Base-by-base conservation (phyloP, 2,113 vertebrate genomes). In the Pachypanchax playfairii region DNA sequence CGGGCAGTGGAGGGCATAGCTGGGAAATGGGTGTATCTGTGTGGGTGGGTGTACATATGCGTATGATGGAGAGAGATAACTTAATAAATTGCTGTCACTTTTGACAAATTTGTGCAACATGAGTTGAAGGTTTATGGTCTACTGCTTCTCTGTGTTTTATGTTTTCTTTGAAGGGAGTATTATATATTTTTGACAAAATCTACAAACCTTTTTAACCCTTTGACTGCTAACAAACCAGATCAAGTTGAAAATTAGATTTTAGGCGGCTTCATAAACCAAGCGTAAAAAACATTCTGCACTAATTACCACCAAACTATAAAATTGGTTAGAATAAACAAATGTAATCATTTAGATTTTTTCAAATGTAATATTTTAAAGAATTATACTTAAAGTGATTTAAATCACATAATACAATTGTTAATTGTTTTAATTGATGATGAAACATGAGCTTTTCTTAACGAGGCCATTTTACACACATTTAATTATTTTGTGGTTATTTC, bases 41-140 rank as follows among this genome's bases (percentile, higher is more conserved):
- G 83, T 86, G 82, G 70, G 86, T 80, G 87, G 75, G 78, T 85
- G 86, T 83, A 71, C 75, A 83, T 82, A 82, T 72, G 86, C 25
- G 72, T 81, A 63, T 84, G 87, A 88, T 85, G 81, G 83, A 86
- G 80, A 87, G 73, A 55, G 64, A 65, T 70, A 84, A 89, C 90
- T 92, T 90, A 91, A 91, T 90, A 92, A 92, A 92, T 88, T 88
- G 90, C 89, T 91, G 91, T 90, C 91, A 91, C 83, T 90, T 91
- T 89, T 92, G 90, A 92, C 89, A 92, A 92, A 92, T 92, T 87
- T 90, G 85, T 85, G 80, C 80, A 75, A 83, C 73, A 79, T 60
- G 85, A 83, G 76, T 89, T 87, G 82, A 85, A 86, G 86, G 83
- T 79, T 87, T 82, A 83, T 74, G 55, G 61, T 79, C 66, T 49